A percentile compares a stretch with the other conserved stretches of the same genome.
Evolutionary conservation across 2,888 invertebrate genomes (phyloP).

Genomic region (Monoplex corrugatus): DNA sequence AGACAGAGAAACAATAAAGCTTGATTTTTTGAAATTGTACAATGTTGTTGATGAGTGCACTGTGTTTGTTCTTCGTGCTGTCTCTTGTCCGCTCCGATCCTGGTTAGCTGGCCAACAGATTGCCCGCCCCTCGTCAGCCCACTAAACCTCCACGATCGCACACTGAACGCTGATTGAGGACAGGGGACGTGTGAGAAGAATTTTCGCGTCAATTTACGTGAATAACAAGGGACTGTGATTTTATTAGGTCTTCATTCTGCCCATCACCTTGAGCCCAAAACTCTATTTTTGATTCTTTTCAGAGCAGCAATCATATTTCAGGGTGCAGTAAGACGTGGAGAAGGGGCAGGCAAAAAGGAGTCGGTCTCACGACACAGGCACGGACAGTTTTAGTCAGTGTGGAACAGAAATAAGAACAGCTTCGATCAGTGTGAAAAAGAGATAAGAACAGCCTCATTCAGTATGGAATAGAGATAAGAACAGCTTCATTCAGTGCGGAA

Average conservation of each 20-base stretch:
- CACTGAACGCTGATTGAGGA: conserved; percentile 34
- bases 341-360: background rate
- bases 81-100: background rate
- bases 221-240: conserved; percentile 40
- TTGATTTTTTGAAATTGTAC: background rate
- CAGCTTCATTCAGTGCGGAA: no score
- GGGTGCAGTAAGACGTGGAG: background rate
- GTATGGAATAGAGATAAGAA: no score
- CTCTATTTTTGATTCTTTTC: conserved; percentile 41
- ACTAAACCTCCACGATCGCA: conserved; percentile 6
- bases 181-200: conserved; percentile 42
- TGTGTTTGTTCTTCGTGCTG: background rate
- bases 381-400: no score
- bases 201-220: conserved; percentile 46
- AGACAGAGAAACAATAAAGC: background rate
- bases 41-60: no score
- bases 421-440: no score
- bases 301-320: conserved; percentile 47
- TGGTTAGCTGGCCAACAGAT: background rate
- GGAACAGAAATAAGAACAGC: no score
- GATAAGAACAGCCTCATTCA: no score
- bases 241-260: conserved; percentile 36
- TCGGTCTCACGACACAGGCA: no score
- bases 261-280: conserved; percentile 28
- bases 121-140: background rate